Percentiles rank a stretch among this genome's conserved stretches.
phyloP scores from a whole-genome alignment of 2,113 vertebrate species.

The Strigops habroptila region DNA sequence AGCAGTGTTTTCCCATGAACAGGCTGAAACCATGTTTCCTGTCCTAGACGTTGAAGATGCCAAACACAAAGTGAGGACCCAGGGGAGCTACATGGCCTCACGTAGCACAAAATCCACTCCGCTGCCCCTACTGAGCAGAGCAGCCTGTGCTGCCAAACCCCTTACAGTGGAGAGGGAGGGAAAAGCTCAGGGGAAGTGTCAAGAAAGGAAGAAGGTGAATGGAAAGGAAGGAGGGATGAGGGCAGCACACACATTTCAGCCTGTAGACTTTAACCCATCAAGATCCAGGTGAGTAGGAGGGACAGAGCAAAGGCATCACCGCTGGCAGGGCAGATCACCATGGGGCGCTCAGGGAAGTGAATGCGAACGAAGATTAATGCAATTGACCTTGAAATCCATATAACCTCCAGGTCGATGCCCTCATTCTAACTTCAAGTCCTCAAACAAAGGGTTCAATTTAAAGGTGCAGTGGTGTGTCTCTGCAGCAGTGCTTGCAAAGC shows the following conservation, averaged over 20 bases:
- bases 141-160: neutral
- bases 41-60: neutral
- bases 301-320: neutral
- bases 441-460: neutral
- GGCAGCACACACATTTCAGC: neutral
- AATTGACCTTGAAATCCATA: neutral
- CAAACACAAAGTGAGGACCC: neutral
- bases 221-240: slow-evolving; percentile 25
- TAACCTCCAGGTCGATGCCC: neutral
- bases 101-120: neutral
- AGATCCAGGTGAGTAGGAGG: neutral
- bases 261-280: neutral
- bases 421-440: neutral
- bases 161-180: neutral
- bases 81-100: neutral
- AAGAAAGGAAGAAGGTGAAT: slow-evolving; percentile 26
- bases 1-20: neutral
- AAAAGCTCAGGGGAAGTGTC: neutral
- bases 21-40: neutral
- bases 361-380: neutral
- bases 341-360: neutral
- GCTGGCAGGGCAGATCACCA: neutral
- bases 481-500: neutral
- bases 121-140: fast-evolving
- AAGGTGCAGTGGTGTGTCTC: fast-evolving